Conservation (phyloP, 92 coral and sea anemone species). For the Heteractis magnifica region DNA sequence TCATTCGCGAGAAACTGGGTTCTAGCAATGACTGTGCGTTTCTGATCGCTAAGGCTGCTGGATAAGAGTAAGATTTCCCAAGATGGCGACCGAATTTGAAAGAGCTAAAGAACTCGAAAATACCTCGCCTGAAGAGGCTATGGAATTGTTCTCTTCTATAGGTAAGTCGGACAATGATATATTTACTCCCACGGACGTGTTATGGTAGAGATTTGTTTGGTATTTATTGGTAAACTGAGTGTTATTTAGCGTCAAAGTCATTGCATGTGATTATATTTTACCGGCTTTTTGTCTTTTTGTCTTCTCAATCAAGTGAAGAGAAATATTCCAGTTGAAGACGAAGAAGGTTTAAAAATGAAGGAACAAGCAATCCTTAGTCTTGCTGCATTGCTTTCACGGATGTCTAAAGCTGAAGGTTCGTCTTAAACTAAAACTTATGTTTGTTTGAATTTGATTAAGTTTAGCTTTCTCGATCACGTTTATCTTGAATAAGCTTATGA, state of each 20-base stretch:
- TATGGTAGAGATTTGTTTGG: background rate
- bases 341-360: conserved; percentile 83
- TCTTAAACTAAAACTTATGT: background rate
- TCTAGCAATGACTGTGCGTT: conserved; percentile 18
- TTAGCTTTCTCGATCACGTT: background rate
- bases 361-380: conserved; percentile 91
- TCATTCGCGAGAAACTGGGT: background rate
- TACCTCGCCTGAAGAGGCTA: conserved; percentile 83
- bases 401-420: conserved; percentile 88
- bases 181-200: background rate
- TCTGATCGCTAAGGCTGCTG: conserved; percentile 33
- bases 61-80: conserved; percentile 32
- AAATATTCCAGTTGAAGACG: conserved; percentile 61
- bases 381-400: conserved; percentile 75
- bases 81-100: conserved; percentile 93
- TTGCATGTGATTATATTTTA: conserved; percentile 10
- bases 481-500: background rate
- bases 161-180: conserved; percentile 46
- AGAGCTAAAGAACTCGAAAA: conserved; percentile 76
- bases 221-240: background rate
- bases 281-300: conserved; percentile 21
- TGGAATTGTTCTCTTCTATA: conserved; percentile 85
- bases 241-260: background rate
- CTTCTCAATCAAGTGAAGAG: conserved; percentile 60
- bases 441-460: background rate